Percentiles rank a stretch among this genome's conserved stretches.
Evolutionary conservation across 2,797 vertebrate genomes (phyloP).

Genomic region (Catamblyrhynchus diadema): DNA sequence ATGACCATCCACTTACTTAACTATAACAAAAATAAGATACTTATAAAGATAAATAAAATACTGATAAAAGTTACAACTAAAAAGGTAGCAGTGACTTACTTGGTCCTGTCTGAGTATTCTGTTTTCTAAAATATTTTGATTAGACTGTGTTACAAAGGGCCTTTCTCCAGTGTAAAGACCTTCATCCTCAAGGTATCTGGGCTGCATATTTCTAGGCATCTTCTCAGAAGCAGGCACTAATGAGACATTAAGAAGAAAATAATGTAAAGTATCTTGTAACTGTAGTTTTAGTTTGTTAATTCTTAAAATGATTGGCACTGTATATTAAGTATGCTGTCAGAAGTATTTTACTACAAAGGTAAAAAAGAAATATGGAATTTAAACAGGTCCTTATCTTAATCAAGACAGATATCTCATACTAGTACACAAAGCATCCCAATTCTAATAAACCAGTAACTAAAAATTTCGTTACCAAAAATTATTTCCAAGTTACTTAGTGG

Average conservation of each 20-base stretch:
- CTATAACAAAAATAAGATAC: background rate
- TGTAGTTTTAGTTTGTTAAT: background rate
- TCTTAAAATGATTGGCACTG: background rate
- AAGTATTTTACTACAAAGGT: background rate
- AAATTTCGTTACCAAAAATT: background rate
- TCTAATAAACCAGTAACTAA: background rate
- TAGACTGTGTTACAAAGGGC: slow-evolving; percentile 78
- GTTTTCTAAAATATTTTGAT: slow-evolving; percentile 92
- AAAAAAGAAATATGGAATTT: background rate
- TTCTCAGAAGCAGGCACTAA: slow-evolving; percentile 86
- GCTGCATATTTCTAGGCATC: slow-evolving; percentile 86
- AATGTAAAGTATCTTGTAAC: background rate
- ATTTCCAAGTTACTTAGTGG: background rate
- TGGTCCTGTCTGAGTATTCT: slow-evolving; percentile 85
- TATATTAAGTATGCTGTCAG: background rate
- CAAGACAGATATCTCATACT: background rate
- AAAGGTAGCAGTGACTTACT: slow-evolving; percentile 68
- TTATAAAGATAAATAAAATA: background rate
- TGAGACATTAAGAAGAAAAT: background rate
- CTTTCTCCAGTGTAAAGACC: slow-evolving; percentile 91
- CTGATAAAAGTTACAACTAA: background rate
- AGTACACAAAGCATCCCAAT: background rate
- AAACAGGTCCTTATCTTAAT: background rate
- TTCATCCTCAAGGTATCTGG: slow-evolving; percentile 92
- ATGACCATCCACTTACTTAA: background rate